A percentile compares a stretch with the other conserved stretches of the same genome.
phyloP scores from a whole-genome alignment of 1,140 invertebrate genomes.

The Streblospio benedicti region DNA sequence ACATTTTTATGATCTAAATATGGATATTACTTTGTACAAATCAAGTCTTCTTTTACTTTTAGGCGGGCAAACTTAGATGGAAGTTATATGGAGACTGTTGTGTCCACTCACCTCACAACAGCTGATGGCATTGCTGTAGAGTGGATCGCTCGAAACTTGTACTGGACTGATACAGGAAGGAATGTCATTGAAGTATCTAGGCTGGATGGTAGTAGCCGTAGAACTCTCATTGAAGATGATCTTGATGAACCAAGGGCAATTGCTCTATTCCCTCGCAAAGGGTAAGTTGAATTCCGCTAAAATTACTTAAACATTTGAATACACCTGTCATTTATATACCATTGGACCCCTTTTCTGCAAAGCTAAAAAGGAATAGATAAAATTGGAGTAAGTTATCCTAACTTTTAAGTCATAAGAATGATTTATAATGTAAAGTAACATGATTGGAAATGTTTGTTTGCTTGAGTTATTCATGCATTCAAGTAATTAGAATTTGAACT shows the following conservation, averaged over 20 bases:
- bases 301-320: not conserved
- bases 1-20: too few species aligned
- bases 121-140: slow-evolving; percentile 89
- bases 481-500: not conserved
- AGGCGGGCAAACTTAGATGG: slow-evolving; percentile 12
- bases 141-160: slow-evolving; percentile 84
- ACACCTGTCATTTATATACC: not conserved
- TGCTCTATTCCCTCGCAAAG: slow-evolving; percentile 72
- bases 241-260: slow-evolving; percentile 87
- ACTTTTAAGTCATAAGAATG: not conserved
- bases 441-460: not conserved
- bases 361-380: too few species aligned
- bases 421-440: not conserved
- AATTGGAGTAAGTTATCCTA: too few species aligned
- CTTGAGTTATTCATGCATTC: not conserved
- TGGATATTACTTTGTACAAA: too few species aligned
- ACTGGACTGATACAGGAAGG: slow-evolving; percentile 77
- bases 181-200: slow-evolving; percentile 83
- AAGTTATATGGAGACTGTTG: slow-evolving; percentile 11
- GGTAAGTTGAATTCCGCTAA: slow-evolving; percentile 6
- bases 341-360: too few species aligned
- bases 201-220: slow-evolving; percentile 68
- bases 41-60: too few species aligned
- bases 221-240: slow-evolving; percentile 78
- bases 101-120: slow-evolving; percentile 49